Conservation (phyloP, 2,888 invertebrate genomes). For the Eretmocerus hayati region DNA sequence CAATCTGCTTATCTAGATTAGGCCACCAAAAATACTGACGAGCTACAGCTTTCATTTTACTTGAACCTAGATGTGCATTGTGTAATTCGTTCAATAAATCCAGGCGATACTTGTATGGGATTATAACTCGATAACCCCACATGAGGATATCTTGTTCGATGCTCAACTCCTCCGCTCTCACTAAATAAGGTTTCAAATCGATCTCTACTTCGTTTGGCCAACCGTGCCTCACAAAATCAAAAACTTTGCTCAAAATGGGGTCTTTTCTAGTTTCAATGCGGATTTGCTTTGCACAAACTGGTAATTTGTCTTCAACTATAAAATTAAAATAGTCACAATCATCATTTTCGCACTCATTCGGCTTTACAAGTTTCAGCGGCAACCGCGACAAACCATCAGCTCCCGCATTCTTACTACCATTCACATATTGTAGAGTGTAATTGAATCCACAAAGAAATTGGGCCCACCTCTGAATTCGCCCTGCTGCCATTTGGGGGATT, state of each 20-base stretch:
- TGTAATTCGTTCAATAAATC: conserved; percentile 26
- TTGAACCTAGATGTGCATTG: conserved; percentile 25
- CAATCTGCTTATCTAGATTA: conserved; percentile 22
- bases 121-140: conserved; percentile 27
- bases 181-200: neutral
- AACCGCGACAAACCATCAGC: conserved; percentile 23
- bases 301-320: conserved; percentile 11
- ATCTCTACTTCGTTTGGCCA: conserved; percentile 7
- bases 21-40: conserved; percentile 28
- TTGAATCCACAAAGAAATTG: conserved; percentile 22
- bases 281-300: conserved; percentile 10
- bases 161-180: conserved; percentile 6
- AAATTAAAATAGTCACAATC: conserved; percentile 19
- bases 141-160: conserved; percentile 19
- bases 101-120: conserved; percentile 15
- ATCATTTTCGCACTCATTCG: conserved; percentile 1
- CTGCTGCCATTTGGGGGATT: conserved; percentile 35
- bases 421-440: conserved; percentile 25
- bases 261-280: conserved; percentile 6
- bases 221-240: neutral
- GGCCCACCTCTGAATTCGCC: conserved; percentile 34
- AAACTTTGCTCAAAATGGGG: conserved; percentile 7
- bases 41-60: conserved; percentile 28
- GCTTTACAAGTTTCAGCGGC: conserved; percentile 5
- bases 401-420: conserved; percentile 15